Evolutionary conservation across 2,888 invertebrate species (phyloP).

Genomic region (Andrena bucephala): DNA sequence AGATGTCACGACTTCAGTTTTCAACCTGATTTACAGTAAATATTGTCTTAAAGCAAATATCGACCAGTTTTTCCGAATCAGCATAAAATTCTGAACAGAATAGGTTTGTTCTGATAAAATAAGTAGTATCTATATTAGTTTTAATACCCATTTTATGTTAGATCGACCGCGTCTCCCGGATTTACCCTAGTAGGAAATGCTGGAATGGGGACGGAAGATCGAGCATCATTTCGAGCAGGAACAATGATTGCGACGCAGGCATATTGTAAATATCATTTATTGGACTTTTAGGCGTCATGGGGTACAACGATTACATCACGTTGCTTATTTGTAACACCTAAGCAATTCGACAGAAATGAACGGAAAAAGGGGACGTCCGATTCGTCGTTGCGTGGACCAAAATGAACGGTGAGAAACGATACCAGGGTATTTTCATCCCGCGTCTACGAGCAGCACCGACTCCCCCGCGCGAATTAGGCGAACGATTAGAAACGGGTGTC

Average conservation of each 20-base stretch:
- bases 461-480: conserved; percentile 52
- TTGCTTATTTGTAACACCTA: conserved; percentile 75
- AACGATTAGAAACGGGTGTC: conserved; percentile 39
- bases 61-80: no score
- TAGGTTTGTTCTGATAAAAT: no score
- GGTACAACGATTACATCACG: conserved; percentile 76
- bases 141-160: no score
- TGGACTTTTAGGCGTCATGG: conserved; percentile 75
- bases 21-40: no score
- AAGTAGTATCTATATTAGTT: no score
- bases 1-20: no score
- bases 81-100: no score
- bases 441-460: conserved; percentile 59
- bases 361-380: neutral
- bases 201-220: no score
- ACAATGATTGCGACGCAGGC: neutral
- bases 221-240: no score
- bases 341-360: conserved; percentile 66
- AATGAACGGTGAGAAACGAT: conserved; percentile 30
- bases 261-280: conserved; percentile 75
- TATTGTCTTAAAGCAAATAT: no score
- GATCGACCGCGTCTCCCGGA: no score
- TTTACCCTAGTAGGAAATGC: no score
- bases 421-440: conserved; percentile 62
- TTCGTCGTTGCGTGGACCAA: conserved; percentile 14